phyloP scores from a whole-genome alignment of 2,888 invertebrate species.

The Polydesmus complanatus region DNA sequence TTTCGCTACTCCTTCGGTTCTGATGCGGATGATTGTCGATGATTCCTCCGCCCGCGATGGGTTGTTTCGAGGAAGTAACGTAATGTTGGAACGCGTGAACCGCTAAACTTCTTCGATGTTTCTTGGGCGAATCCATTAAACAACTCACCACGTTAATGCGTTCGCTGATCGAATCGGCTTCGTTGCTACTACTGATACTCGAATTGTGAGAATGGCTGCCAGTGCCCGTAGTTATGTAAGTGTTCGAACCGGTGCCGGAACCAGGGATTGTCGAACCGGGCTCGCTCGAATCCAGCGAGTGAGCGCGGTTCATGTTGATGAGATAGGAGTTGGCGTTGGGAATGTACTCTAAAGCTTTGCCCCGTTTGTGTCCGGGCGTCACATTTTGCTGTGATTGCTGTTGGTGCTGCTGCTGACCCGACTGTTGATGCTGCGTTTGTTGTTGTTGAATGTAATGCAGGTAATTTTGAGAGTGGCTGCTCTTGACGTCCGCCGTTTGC shows the following conservation, averaged over 20 bases:
- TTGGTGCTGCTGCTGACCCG: not conserved
- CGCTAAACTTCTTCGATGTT: not conserved
- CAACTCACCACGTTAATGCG: not conserved
- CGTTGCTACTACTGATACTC: not conserved
- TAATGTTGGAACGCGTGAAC: not conserved
- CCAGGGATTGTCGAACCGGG: too few species aligned
- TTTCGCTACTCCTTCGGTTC: constrained; percentile 11
- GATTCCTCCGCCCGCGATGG: not conserved
- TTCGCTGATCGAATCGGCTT: not conserved
- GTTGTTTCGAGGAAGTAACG: not conserved
- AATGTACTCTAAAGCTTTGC: constrained; percentile 13
- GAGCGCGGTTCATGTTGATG: constrained; percentile 15
- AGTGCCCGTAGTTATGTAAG: not conserved
- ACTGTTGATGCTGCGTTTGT: not conserved
- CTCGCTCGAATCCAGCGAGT: constrained; percentile 15
- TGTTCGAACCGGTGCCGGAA: not conserved
- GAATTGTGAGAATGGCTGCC: not conserved
- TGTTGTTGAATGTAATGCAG: constrained; percentile 1
- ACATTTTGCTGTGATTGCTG: not conserved
- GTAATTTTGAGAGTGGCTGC: not conserved
- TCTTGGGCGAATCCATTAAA: not conserved
- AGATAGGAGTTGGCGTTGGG: constrained; percentile 15
- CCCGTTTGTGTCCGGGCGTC: not conserved
- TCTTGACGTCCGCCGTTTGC: not conserved
- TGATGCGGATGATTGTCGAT: constrained; percentile 6